Evolutionary conservation across 1,140 invertebrate species (phyloP).

Genomic region (Dreissena rostriformis): DNA sequence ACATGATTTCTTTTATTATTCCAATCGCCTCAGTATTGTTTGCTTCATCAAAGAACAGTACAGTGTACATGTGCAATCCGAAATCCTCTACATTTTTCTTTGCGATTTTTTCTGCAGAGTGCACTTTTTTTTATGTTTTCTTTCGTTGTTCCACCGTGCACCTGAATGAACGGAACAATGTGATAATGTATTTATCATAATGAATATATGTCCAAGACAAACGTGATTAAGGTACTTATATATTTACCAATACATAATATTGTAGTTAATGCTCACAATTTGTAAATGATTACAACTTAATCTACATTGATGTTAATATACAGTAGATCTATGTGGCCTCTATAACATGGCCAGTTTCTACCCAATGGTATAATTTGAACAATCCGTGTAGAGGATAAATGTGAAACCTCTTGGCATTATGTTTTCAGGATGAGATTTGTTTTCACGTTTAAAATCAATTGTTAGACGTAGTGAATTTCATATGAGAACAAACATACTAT

Average conservation of each 20-base stretch:
- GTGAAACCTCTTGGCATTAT: no score
- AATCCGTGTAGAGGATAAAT: no score
- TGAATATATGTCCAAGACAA: background rate
- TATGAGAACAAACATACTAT: no score
- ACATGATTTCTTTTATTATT: slow-evolving; percentile 77
- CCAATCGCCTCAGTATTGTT: slow-evolving; percentile 77
- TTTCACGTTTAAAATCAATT: no score
- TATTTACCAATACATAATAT: background rate
- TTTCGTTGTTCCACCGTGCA: slow-evolving; percentile 76
- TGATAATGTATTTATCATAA: background rate
- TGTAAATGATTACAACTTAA: background rate
- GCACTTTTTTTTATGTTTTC: slow-evolving; percentile 69
- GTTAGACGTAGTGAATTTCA: no score
- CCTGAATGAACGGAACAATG: slow-evolving; percentile 50
- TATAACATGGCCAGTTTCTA: background rate
- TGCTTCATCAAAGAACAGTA: slow-evolving; percentile 75
- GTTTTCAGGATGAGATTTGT: no score
- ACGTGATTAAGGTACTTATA: background rate
- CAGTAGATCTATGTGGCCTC: background rate
- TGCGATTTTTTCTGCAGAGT: slow-evolving; percentile 54
- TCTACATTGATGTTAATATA: background rate
- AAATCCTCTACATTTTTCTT: slow-evolving; percentile 3
- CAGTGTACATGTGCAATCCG: slow-evolving; percentile 15
- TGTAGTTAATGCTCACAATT: background rate
- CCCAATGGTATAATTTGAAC: background rate